Conservation (phyloP, 2,888 invertebrate genomes). For the Sinodicranocentrus sp. region DNA sequence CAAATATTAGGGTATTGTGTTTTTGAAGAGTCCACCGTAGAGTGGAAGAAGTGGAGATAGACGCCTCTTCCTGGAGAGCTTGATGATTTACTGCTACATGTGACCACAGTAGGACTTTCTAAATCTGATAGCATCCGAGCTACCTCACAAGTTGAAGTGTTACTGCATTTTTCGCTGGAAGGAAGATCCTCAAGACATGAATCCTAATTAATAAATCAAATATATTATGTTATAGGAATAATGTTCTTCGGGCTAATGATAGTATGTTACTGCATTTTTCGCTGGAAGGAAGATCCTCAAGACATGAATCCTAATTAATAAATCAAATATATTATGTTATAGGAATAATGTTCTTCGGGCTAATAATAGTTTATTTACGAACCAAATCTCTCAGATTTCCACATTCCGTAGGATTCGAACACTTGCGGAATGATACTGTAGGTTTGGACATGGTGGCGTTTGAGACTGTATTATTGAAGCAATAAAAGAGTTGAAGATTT, state of each 20-base stretch:
- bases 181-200: not conserved
- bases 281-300: not conserved
- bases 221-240: not conserved
- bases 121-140: not conserved
- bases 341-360: no score
- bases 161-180: not conserved
- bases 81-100: no score
- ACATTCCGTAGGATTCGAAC: constrained; percentile 44
- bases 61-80: not conserved
- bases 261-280: not conserved
- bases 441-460: not conserved
- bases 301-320: not conserved
- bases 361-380: no score
- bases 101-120: not conserved
- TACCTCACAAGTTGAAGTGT: not conserved
- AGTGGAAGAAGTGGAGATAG: constrained; percentile 5
- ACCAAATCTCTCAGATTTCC: not conserved
- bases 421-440: not conserved
- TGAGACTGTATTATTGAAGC: not conserved
- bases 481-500: not conserved
- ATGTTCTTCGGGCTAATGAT: no score
- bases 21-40: not conserved
- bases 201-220: not conserved
- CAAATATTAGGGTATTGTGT: not conserved
- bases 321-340: not conserved